A percentile compares a stretch with the other conserved stretches of the same genome.
These are phyloP conservation scores for Thunnus thynnus DNA, from an alignment of 2,113 vertebrate genomes.

Conservation along the genomic window DNA sequence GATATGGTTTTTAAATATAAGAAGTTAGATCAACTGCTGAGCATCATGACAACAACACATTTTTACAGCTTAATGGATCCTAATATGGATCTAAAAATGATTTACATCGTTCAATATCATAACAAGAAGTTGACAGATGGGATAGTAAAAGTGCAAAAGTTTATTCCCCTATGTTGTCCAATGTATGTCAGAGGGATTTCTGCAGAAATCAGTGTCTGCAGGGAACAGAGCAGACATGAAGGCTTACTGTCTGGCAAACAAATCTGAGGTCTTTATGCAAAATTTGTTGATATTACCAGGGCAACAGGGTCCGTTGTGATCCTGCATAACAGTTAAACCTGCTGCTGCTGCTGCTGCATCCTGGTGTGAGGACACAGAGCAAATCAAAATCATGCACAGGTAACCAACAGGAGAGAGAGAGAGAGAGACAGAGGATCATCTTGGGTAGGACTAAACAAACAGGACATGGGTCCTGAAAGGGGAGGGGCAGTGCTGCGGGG, in stretches of 20 bases:
- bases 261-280: slow-evolving; percentile 88
- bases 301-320: slow-evolving; percentile 65
- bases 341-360: slow-evolving; percentile 51
- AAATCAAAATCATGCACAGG: slow-evolving; percentile 84
- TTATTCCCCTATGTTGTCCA: not conserved
- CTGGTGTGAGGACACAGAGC: slow-evolving; percentile 57
- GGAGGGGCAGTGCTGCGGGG: slow-evolving; percentile 34
- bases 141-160: not conserved
- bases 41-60: not conserved
- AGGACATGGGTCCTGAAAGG: slow-evolving; percentile 74
- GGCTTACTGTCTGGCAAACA: slow-evolving; percentile 81
- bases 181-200: not conserved
- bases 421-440: slow-evolving; percentile 30
- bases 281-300: slow-evolving; percentile 74
- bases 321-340: slow-evolving; percentile 75
- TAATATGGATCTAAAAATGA: no score
- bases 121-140: not conserved
- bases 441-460: slow-evolving; percentile 73
- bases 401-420: slow-evolving; percentile 49
- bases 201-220: slow-evolving; percentile 82
- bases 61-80: not conserved
- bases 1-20: not conserved
- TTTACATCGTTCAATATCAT: no score
- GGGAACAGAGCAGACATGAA: slow-evolving; percentile 32
- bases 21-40: not conserved